Base-by-base conservation (phyloP, 30 jellyfish, hydroid and myxozoan species). In the Chironex yamaguchii region DNA sequence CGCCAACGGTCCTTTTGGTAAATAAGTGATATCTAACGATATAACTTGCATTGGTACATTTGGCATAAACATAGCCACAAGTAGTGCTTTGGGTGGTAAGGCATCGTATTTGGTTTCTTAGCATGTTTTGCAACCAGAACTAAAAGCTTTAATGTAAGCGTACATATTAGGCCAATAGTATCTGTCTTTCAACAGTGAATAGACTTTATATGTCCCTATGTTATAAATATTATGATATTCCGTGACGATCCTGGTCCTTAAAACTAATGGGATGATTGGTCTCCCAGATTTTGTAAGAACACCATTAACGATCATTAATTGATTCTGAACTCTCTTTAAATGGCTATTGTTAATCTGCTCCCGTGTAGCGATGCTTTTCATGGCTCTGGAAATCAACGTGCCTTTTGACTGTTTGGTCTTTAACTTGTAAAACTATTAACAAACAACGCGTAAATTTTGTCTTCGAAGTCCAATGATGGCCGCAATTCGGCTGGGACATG, bases 81-180 rank as follows among this genome's bases (percentile, higher is more conserved):
- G 23, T 4, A 71, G 91, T 1, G 83, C 71, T 36, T 65, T 50
- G 12, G 83, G 91, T 6, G 85, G 91, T 28, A 13, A 42, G 25
- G 73, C 42, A 52, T 62, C 58, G 52, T 54, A 63, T 42, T 80
- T 80, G 32, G 70, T 32, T 27, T 31, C 32, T 51, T 80, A 84
- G 53, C 91, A 80, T n/a, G 52, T 65, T 13, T 53, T 62, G 67
- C 92, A 82, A 52, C 65, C 20, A 49, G 26, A 52, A 27, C 36
- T 23, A 42, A 66, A 82, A 4, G 78, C 36, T 24, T 28, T n/a
- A 42, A 82, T 82, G 53, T 66, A 29, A 52, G 29, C 36, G 74
- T 52, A 50, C 92, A 82, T 82, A 76, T 63, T 54, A 1, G 96
- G 91, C 95, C 91, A 75, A 52, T 12, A 86, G 48, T 50, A 74